Percentiles rank a stretch among this genome's conserved stretches.
These are phyloP conservation scores for Peromyscus aztecus DNA, from an alignment of 2,797 vertebrate species.

Conservation along the genomic window DNA sequence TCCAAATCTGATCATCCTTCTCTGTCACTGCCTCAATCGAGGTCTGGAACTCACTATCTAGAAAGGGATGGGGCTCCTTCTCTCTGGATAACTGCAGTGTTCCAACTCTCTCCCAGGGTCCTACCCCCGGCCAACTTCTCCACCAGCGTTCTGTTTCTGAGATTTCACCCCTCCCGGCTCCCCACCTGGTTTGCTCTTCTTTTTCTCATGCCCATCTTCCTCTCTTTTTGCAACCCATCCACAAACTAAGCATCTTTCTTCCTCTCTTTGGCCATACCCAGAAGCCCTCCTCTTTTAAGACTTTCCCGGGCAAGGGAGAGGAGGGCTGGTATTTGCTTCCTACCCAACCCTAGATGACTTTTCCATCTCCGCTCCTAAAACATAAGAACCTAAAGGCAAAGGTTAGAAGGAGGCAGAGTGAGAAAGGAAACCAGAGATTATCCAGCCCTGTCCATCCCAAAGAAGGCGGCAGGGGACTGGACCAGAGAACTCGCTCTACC, in stretches of 20 bases:
- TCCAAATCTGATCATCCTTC: background rate
- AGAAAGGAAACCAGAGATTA: background rate
- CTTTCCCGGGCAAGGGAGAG: background rate
- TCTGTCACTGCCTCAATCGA: background rate
- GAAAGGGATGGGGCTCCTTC: background rate
- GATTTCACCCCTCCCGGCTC: no score
- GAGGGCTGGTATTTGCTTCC: background rate
- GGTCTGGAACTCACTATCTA: background rate
- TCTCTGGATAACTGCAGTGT: background rate
- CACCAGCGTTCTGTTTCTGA: background rate
- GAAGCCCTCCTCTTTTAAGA: background rate
- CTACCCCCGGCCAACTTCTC: background rate
- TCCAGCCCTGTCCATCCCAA: background rate
- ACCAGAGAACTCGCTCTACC: background rate
- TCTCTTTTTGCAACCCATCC: background rate
- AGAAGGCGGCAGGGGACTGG: background rate
- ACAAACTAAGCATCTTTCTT: background rate
- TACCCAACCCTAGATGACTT: background rate
- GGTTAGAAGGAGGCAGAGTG: accelerated
- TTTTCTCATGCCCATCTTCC: background rate
- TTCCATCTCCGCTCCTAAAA: background rate
- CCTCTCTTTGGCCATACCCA: background rate
- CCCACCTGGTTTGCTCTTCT: background rate
- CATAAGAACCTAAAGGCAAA: background rate
- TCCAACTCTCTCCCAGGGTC: background rate